Evolutionary conservation across 2,888 invertebrate species (phyloP), one percentile per base, ranked within the genome.

Genomic region (Bimastos eiseni): DNA sequence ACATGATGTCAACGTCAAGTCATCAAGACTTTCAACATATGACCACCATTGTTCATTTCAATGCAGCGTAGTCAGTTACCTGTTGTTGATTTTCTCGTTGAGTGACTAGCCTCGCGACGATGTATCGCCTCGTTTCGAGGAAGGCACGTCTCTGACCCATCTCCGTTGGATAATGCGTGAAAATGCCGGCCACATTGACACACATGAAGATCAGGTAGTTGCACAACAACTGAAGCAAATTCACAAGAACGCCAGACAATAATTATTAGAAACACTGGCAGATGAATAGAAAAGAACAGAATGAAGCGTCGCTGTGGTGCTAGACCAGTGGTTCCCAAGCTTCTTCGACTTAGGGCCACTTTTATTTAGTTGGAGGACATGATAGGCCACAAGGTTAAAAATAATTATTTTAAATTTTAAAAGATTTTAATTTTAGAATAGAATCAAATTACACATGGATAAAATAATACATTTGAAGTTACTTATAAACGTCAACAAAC

Each of bases 21-120:
- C 41, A 41, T 41, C 15, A 5, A 17, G 41, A 41, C 41, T 5
- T 41, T 83, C 33, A 83, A 19, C 33, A 84, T 36, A 34, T 84
- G 15, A 86, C 36, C 19, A 1, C 24, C 6, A 6, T 86, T 36
- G 34, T 36, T 86, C 21, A 86, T 89, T 37, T 55, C 38, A 38
- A 3, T 89, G 11, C 24, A 70, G 17, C 33, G 5, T 24, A 37
- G 15, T 34, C 88, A 94, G 70, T 70, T 95, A 98, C 98, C 97
- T 98, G 98, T 96, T 98, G 98, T 95, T 98, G 98, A 95, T 98
- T 98, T 95, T 98, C 98, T 92, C 97, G 96, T 95, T 98, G 98
- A 37, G 97, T 98, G 92, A 97, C 97, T 88, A 98, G 96, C 41
- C 98, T 96, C 0, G 98, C 98, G 95, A 98, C 97, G 90, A 98